These are phyloP conservation scores for Acanthurus leucopareius DNA, from an alignment of 2,797 vertebrate genomes.

Conservation along the genomic window DNA sequence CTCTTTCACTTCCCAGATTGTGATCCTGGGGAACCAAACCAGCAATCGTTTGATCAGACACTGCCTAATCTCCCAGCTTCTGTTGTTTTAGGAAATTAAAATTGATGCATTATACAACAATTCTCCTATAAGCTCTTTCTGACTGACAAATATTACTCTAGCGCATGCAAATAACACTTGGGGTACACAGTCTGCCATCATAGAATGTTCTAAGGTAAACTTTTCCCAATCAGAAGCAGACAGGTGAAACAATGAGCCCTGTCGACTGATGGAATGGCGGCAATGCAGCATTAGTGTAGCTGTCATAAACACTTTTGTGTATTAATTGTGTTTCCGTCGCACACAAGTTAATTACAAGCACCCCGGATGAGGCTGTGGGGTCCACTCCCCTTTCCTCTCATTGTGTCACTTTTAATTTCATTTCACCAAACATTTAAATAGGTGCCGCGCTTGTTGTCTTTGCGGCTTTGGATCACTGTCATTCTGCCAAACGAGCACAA, in stretches of 20 bases:
- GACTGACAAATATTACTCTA: slow-evolving; percentile 53
- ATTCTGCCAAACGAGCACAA: slow-evolving; percentile 73
- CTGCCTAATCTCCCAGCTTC: slow-evolving; percentile 47
- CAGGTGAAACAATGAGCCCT: slow-evolving; percentile 42
- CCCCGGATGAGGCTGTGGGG: slow-evolving; percentile 59
- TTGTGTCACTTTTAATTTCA: slow-evolving; percentile 83
- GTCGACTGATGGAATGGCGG: slow-evolving; percentile 32
- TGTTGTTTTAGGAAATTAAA: slow-evolving; percentile 61
- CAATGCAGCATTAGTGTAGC: slow-evolving; percentile 31
- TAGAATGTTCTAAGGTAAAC: slow-evolving; percentile 58
- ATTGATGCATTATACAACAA: slow-evolving; percentile 41
- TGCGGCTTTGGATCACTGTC: slow-evolving; percentile 84
- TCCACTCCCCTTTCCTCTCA: slow-evolving; percentile 71
- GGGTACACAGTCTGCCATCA: slow-evolving; percentile 36
- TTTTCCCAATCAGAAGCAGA: slow-evolving; percentile 36
- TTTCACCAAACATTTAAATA: slow-evolving; percentile 83
- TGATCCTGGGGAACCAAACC: slow-evolving; percentile 46
- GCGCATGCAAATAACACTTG: slow-evolving; percentile 49
- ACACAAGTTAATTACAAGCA: slow-evolving; percentile 78
- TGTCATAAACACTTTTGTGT: slow-evolving; percentile 74
- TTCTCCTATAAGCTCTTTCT: slow-evolving; percentile 45
- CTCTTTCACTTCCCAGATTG: slow-evolving; percentile 41
- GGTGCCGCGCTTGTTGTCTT: slow-evolving; percentile 79
- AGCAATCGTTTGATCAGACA: slow-evolving; percentile 53
- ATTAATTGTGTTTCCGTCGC: slow-evolving; percentile 71